A percentile compares a stretch with the other conserved stretches of the same genome.
Evolutionary conservation across 2,888 invertebrate species (phyloP).

Genomic region (Pheosia gnoma): DNA sequence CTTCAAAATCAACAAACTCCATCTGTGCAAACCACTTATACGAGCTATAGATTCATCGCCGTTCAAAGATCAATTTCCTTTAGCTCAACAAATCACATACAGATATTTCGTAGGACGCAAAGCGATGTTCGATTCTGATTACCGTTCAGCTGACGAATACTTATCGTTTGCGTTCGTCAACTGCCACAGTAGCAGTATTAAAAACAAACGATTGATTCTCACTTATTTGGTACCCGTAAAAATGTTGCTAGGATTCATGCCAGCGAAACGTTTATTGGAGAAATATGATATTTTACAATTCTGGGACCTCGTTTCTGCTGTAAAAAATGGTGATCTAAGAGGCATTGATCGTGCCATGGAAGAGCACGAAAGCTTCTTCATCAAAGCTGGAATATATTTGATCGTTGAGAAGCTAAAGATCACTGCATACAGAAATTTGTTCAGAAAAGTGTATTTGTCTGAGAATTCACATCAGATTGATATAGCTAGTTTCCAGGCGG

Average conservation of each 20-base stretch:
- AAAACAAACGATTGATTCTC: constrained; percentile 96
- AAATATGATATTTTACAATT: constrained; percentile 97
- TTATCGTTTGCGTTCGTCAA: constrained; percentile 96
- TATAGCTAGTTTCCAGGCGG: constrained; percentile 91
- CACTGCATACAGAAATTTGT: constrained; percentile 97
- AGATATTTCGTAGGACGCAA: constrained; percentile 98
- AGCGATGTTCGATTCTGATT: constrained; percentile 99
- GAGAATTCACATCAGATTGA: constrained; percentile 94
- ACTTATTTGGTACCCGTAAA: constrained; percentile 98
- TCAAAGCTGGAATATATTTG: constrained; percentile 98
- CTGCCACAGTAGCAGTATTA: constrained; percentile 91
- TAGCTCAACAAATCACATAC: constrained; percentile 98
- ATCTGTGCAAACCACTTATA: constrained; percentile 96
- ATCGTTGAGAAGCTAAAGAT: constrained; percentile 98
- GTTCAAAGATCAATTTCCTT: constrained; percentile 94
- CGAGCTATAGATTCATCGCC: constrained; percentile 97
- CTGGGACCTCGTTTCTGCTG: constrained; percentile 93
- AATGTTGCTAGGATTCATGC: constrained; percentile 98
- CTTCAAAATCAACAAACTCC: constrained; percentile 95
- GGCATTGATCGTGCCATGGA: constrained; percentile 93
- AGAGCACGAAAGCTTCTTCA: constrained; percentile 95
- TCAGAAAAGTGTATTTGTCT: constrained; percentile 93
- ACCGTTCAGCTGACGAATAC: constrained; percentile 95
- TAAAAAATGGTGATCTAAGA: constrained; percentile 94
- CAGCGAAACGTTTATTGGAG: constrained; percentile 90